These are phyloP conservation scores for Lamprologus tigripictilis DNA, from an alignment of 2,113 vertebrate genomes.

Conservation along the genomic window DNA sequence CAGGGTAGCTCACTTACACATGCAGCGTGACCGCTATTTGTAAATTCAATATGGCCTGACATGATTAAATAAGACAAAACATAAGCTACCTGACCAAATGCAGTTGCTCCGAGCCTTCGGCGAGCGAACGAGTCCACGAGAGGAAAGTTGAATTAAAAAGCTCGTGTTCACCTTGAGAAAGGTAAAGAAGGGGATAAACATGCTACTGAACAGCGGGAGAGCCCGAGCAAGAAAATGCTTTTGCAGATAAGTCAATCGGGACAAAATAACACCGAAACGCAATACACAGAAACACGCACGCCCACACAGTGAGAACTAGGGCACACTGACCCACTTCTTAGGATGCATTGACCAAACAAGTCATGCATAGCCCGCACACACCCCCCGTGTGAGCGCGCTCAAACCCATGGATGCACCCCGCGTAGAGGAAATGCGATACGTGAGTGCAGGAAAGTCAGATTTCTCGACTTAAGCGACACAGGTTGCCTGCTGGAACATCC, in stretches of 20 bases:
- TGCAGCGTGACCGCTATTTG: slow-evolving; percentile 62
- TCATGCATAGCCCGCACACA: slow-evolving; percentile 29
- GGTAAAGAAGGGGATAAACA: slow-evolving; percentile 47
- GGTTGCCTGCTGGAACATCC: neutral
- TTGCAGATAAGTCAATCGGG: slow-evolving; percentile 54
- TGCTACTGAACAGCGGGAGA: slow-evolving; percentile 32
- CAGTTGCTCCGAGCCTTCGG: slow-evolving; percentile 23
- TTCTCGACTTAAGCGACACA: slow-evolving; percentile 6
- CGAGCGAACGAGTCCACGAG: slow-evolving; percentile 11
- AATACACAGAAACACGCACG: slow-evolving; percentile 34
- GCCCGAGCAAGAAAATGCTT: slow-evolving; percentile 19
- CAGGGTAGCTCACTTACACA: slow-evolving; percentile 59
- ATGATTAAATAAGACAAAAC: slow-evolving; percentile 71
- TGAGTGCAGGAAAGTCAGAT: slow-evolving; percentile 4
- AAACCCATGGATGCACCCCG: neutral
- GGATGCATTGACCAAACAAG: slow-evolving; percentile 60
- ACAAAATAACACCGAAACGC: slow-evolving; percentile 46
- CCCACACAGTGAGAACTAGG: slow-evolving; percentile 59
- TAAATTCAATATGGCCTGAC: slow-evolving; percentile 69
- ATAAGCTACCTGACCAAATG: slow-evolving; percentile 59
- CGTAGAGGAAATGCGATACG: slow-evolving; percentile 33
- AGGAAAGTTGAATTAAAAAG: slow-evolving; percentile 50
- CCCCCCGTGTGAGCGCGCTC: neutral
- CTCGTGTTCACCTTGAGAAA: slow-evolving; percentile 49
- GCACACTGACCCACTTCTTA: slow-evolving; percentile 61